These are phyloP conservation scores for Ophion slaviceki DNA, from an alignment of 2,888 invertebrate species.

Conservation along the genomic window DNA sequence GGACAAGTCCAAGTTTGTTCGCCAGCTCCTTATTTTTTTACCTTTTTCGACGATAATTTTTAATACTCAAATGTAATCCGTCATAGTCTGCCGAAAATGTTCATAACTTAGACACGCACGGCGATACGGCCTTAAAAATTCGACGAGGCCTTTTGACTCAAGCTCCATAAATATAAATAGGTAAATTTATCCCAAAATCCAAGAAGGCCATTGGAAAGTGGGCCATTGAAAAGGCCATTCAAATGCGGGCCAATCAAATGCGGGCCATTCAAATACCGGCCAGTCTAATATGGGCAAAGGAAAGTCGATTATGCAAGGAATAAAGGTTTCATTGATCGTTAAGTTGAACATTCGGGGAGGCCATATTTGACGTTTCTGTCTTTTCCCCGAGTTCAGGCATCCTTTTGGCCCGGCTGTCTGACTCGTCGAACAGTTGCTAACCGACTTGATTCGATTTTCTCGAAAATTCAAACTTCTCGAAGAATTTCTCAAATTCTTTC, in stretches of 20 bases:
- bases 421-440: neutral
- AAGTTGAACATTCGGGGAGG: neutral
- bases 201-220: neutral
- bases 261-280: neutral
- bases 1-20: no score
- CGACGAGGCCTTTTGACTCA: neutral
- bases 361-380: constrained; percentile 18
- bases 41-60: no score
- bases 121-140: neutral
- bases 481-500: neutral
- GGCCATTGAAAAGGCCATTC: neutral
- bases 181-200: neutral
- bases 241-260: neutral
- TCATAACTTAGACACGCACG: no score
- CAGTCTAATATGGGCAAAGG: neutral
- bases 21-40: no score
- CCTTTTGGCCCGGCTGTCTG: neutral
- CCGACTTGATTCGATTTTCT: neutral
- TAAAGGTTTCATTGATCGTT: neutral
- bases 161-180: neutral
- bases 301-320: neutral
- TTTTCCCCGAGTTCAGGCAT: neutral
- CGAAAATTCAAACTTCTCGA: neutral
- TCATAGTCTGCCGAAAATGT: no score
- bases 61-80: no score